A percentile compares a stretch with the other conserved stretches of the same genome.
Conservation (phyloP, 2,797 vertebrate genomes). For the Steatocranus sp. region DNA sequence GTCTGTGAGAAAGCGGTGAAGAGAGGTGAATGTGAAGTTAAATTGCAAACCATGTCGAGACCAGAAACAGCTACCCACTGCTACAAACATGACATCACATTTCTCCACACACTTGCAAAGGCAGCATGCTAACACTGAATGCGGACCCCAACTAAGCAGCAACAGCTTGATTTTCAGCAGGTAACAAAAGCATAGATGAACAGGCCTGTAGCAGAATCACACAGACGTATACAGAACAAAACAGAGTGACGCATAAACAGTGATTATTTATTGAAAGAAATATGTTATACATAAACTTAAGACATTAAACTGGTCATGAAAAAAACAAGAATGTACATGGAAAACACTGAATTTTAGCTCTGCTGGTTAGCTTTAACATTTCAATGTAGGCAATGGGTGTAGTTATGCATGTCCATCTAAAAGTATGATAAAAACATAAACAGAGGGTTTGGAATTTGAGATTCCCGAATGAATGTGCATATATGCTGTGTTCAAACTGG, state of each 20-base stretch:
- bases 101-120: background rate
- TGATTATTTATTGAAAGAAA: background rate
- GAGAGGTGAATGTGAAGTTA: background rate
- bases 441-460: background rate
- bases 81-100: background rate
- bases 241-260: background rate
- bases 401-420: fast-evolving
- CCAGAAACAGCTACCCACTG: background rate
- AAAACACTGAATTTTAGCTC: background rate
- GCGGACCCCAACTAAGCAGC: background rate
- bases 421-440: background rate
- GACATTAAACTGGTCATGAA: background rate
- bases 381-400: fast-evolving
- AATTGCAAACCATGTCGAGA: background rate
- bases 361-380: background rate
- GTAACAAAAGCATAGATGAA: background rate
- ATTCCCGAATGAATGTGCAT: fast-evolving
- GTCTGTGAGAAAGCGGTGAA: background rate
- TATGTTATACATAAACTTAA: background rate
- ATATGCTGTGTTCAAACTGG: background rate
- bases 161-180: background rate
- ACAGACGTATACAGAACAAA: background rate
- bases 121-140: background rate
- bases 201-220: background rate
- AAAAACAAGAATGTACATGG: background rate